These are phyloP conservation scores for Aphodius granarius DNA, from an alignment of 2,888 invertebrate species.

Conservation along the genomic window DNA sequence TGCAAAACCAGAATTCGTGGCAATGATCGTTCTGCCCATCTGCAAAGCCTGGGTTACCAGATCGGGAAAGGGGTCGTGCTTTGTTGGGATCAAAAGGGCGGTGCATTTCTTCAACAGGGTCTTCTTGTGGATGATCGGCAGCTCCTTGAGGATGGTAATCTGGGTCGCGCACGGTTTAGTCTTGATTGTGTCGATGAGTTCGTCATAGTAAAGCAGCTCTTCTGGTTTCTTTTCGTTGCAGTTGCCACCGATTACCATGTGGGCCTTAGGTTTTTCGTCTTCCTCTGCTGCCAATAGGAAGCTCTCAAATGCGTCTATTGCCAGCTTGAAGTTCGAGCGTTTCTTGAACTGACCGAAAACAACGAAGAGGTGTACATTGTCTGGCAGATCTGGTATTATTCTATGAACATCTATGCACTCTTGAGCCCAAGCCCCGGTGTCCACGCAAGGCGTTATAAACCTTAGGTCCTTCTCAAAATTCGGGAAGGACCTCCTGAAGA, in stretches of 20 bases:
- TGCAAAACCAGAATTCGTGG: slow-evolving; percentile 46
- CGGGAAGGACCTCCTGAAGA: slow-evolving; percentile 45
- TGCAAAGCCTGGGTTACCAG: slow-evolving; percentile 45
- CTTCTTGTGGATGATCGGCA: slow-evolving; percentile 47
- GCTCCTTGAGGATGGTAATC: slow-evolving; percentile 45
- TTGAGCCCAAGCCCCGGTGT: slow-evolving; percentile 46
- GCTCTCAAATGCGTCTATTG: slow-evolving; percentile 47
- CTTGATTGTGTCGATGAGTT: slow-evolving; percentile 42
- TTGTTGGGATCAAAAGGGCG: slow-evolving; percentile 45
- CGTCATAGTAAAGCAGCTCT: slow-evolving; percentile 44
- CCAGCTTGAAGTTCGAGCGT: slow-evolving; percentile 46
- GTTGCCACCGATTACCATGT: slow-evolving; percentile 47
- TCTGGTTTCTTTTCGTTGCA: slow-evolving; percentile 37
- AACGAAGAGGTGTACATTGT: slow-evolving; percentile 43
- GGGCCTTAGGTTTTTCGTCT: slow-evolving; percentile 40
- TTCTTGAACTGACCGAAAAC: slow-evolving; percentile 44
- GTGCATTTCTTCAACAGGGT: slow-evolving; percentile 45
- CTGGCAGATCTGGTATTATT: slow-evolving; percentile 46
- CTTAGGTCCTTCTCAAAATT: slow-evolving; percentile 36
- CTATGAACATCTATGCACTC: slow-evolving; percentile 43
- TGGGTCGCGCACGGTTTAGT: slow-evolving; percentile 44
- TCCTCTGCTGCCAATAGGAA: slow-evolving; percentile 42
- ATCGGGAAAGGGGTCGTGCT: slow-evolving; percentile 45
- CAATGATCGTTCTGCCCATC: slow-evolving; percentile 46
- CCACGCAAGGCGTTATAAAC: slow-evolving; percentile 44